These are phyloP conservation scores for Matsumurasca onukii DNA, from an alignment of 1,140 invertebrate genomes.

Conservation along the genomic window DNA sequence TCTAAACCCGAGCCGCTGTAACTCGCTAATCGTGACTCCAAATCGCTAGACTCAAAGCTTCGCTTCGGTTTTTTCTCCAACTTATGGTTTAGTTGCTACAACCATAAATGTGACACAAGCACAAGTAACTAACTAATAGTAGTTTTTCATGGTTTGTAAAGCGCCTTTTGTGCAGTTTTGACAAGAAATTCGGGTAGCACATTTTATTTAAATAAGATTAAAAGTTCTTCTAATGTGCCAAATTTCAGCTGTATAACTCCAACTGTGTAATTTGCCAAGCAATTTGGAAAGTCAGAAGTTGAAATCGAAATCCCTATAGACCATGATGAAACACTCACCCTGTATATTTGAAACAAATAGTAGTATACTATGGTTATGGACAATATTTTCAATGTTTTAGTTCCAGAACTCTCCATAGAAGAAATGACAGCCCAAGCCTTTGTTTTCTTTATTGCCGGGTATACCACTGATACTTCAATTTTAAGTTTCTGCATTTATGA, in stretches of 20 bases:
- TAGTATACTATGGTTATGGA: neutral
- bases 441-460: slow-evolving; percentile 58
- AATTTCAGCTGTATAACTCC: neutral
- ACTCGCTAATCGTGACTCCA: too few relatives aligned
- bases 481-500: slow-evolving; percentile 55
- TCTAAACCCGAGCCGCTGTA: too few relatives aligned
- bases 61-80: too few relatives aligned
- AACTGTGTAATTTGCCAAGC: neutral
- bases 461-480: slow-evolving; percentile 58
- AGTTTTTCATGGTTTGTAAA: too few relatives aligned
- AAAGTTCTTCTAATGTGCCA: neutral
- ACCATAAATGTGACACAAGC: too few relatives aligned
- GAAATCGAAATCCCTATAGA: neutral
- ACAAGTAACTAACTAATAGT: too few relatives aligned
- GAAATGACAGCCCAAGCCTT: slow-evolving; percentile 53
- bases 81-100: too few relatives aligned
- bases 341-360: neutral
- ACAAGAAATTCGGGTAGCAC: too few relatives aligned
- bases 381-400: too few relatives aligned
- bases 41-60: too few relatives aligned
- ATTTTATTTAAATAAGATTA: too few relatives aligned
- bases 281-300: neutral
- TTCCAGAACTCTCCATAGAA: slow-evolving; percentile 15
- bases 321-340: neutral
- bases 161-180: too few relatives aligned